Evolutionary conservation across 2,797 vertebrate species (phyloP), one percentile per base, ranked within the genome.

Genomic region (Alcedo atthis): DNA sequence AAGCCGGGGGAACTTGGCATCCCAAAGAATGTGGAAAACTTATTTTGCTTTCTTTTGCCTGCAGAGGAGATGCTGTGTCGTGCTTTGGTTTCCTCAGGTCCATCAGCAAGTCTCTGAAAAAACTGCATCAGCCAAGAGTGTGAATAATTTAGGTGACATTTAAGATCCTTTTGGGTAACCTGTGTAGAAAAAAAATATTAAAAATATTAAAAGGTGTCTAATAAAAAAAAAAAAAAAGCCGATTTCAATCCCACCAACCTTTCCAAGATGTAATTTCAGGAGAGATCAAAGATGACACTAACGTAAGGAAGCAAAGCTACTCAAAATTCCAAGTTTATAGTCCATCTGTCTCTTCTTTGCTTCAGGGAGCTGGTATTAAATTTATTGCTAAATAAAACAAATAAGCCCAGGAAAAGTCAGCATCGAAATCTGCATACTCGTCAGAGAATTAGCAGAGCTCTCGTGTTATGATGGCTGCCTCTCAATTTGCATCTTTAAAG

Each of bases 401-500:
- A 98, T 96, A 97, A 98, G 95, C 96, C 87, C 76, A 79, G 95
- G 96, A 97, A 97, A 96, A 96, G 91, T 93, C 92, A 48, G 91
- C 42, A 2, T 83, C 5, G 46, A 96, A 96, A 97, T 97, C 97
- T 97, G 96, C 97, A 97, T 97, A 96, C 90, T 95, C 15, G 58
- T 93, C 87, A 87, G 97, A 97, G 96, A 97, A 98, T 97, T 97
- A 97, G 67, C 97, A 95, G 94, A 96, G 85, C 93, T 97, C 92
- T 91, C 80, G 6, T 87, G 97, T 93, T 96, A 97, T 97, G 96
- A 96, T 97, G 96, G 96, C 94, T 97, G 97, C 97, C 87, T 98
- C 97, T 97, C 97, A 97, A 98, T 98, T 98, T 98, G 97, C 97
- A 98, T 98, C 97, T 96, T 97, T 98, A 98, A 98, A 85, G 97